A percentile compares a stretch with the other conserved stretches of the same genome.
Conservation (phyloP, 2,888 invertebrate genomes). For the Noctua janthina region DNA sequence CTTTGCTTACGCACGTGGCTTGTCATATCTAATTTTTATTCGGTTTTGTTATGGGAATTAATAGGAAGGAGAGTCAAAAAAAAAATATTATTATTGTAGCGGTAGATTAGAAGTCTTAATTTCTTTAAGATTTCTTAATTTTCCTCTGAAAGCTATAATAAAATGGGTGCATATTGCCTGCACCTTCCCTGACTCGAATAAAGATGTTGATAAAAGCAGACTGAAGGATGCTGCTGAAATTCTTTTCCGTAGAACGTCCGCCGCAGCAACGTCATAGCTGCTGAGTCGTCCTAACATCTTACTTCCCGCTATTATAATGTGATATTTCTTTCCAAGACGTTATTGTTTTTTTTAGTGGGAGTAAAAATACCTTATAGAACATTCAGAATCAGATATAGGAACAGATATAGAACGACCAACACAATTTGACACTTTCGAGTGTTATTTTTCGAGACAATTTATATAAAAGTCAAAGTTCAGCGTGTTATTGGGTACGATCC, state of each 20-base stretch:
- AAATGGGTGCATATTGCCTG: no score
- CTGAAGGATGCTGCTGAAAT: background rate
- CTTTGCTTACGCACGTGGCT: constrained; percentile 20
- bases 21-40: background rate
- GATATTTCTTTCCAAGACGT: background rate
- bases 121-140: no score
- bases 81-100: no score
- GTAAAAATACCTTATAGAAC: background rate
- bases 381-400: background rate
- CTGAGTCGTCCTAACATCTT: background rate
- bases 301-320: background rate
- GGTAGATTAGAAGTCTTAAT: no score
- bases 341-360: background rate
- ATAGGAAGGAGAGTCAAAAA: background rate
- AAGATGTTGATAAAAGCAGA: no score
- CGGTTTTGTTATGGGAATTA: background rate
- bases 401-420: background rate
- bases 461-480: constrained; percentile 36
- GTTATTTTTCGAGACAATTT: constrained; percentile 16
- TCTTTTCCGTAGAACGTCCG: background rate
- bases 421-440: background rate
- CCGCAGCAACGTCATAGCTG: no score
- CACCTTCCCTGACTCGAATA: no score
- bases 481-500: background rate
- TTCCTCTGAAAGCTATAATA: no score